phyloP scores from a whole-genome alignment of 2,113 vertebrate genomes.

The Todiramphus saurophagus region DNA sequence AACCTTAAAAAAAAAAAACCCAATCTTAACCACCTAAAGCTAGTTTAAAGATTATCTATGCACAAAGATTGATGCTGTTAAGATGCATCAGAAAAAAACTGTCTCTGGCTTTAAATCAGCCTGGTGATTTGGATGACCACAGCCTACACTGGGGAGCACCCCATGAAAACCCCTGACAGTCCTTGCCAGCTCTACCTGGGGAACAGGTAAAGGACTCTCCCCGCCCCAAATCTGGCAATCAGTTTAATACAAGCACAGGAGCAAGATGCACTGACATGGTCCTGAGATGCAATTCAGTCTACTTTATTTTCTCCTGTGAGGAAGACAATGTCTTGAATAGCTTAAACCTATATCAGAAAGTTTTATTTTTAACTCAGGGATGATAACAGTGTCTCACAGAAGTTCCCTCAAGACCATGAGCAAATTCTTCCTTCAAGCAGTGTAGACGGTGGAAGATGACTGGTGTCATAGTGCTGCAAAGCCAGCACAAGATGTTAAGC shows the following conservation, averaged over 20 bases:
- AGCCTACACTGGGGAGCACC: neutral
- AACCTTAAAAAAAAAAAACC: neutral
- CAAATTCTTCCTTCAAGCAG: neutral
- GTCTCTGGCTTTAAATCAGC: neutral
- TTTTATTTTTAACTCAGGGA: neutral
- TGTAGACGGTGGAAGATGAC: neutral
- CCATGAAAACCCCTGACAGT: neutral
- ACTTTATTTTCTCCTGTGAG: neutral
- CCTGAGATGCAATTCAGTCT: neutral
- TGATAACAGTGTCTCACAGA: neutral
- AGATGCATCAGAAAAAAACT: neutral
- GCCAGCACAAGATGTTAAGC: neutral
- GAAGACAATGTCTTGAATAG: neutral
- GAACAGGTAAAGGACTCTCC: neutral
- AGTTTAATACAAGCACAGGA: neutral
- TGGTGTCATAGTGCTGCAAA: neutral
- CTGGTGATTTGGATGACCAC: neutral
- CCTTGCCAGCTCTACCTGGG: neutral
- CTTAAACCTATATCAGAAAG: neutral
- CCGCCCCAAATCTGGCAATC: fast-evolving
- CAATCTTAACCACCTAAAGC: neutral
- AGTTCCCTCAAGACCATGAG: neutral
- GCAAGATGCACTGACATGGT: fast-evolving
- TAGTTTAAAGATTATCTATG: neutral
- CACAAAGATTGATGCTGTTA: neutral